phyloP scores from a whole-genome alignment of 2,888 invertebrate genomes.

The Torymus texanus region DNA sequence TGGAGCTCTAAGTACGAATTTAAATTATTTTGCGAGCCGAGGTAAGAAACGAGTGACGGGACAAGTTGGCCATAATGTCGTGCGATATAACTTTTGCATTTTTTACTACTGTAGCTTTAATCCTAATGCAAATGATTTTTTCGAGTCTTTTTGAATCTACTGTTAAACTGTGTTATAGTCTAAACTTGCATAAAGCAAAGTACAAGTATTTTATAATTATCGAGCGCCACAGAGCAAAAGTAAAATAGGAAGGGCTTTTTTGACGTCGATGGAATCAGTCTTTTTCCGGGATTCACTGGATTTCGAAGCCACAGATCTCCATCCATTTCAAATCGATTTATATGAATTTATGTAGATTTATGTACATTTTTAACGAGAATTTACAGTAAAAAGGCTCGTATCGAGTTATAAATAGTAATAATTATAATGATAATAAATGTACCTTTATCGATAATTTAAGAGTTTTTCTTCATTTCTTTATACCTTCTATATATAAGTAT shows the following conservation, averaged over 20 bases:
- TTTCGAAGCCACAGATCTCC: constrained; percentile 51
- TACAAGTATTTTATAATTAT: constrained; percentile 57
- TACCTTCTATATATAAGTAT: not conserved
- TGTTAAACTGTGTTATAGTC: constrained; percentile 58
- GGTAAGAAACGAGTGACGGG: constrained; percentile 35
- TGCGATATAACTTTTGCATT: constrained; percentile 56
- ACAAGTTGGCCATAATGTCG: constrained; percentile 57
- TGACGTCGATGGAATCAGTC: constrained; percentile 47
- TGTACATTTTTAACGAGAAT: constrained; percentile 56
- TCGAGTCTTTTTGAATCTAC: constrained; percentile 55
- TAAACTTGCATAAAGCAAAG: constrained; percentile 55
- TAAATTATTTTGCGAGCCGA: constrained; percentile 47
- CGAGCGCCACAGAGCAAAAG: constrained; percentile 37
- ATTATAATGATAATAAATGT: constrained; percentile 53
- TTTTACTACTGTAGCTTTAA: constrained; percentile 56
- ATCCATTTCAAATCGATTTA: constrained; percentile 51
- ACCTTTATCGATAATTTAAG: constrained; percentile 40
- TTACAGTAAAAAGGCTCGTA: constrained; percentile 55
- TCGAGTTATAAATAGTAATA: constrained; percentile 54
- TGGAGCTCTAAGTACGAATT: constrained; percentile 27
- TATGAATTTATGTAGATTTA: constrained; percentile 53
- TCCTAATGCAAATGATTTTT: constrained; percentile 52
- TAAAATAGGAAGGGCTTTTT: constrained; percentile 38
- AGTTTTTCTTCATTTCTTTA: constrained; percentile 2
- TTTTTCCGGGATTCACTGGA: constrained; percentile 40